These are phyloP conservation scores for Gymnothorax reevesii DNA, from an alignment of 2,797 vertebrate genomes.

Conservation along the genomic window DNA sequence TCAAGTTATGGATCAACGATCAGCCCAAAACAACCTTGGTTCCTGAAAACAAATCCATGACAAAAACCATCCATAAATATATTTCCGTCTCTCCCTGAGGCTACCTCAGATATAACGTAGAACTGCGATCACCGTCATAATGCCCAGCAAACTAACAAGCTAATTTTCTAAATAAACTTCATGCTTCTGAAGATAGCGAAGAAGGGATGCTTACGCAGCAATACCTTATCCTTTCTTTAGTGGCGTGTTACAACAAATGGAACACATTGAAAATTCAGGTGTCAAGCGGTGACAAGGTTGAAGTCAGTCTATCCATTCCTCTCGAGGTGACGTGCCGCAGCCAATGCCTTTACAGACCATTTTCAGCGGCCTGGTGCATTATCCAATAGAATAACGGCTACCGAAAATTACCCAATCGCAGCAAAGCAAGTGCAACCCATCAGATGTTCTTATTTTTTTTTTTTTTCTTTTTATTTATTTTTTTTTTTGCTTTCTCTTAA, in stretches of 20 bases:
- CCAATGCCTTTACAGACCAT: not conserved
- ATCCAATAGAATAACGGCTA: conserved; percentile 23
- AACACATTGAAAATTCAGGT: not conserved
- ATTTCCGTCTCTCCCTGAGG: not conserved
- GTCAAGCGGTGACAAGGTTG: not conserved
- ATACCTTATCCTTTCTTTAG: not conserved
- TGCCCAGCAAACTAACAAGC: not conserved
- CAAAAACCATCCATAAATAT: not conserved
- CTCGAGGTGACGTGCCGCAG: not conserved
- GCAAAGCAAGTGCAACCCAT: not conserved
- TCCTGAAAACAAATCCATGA: not conserved
- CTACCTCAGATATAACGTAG: not conserved
- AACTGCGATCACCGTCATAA: not conserved
- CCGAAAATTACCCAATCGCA: conserved; percentile 23
- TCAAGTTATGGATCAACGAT: not conserved
- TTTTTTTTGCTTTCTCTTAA: too few relatives aligned
- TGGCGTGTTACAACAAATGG: not conserved
- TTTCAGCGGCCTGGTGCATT: not conserved
- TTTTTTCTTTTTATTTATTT: too few relatives aligned
- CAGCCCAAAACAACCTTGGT: not conserved
- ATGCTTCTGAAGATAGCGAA: not conserved
- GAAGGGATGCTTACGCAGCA: not conserved
- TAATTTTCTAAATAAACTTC: not conserved
- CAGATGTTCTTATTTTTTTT: too few relatives aligned
- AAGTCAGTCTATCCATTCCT: not conserved